Evolutionary conservation across 92 coral and sea anemone genomes (phyloP), one percentile per base, ranked within the genome.

Genomic region (Siderastrea siderea): DNA sequence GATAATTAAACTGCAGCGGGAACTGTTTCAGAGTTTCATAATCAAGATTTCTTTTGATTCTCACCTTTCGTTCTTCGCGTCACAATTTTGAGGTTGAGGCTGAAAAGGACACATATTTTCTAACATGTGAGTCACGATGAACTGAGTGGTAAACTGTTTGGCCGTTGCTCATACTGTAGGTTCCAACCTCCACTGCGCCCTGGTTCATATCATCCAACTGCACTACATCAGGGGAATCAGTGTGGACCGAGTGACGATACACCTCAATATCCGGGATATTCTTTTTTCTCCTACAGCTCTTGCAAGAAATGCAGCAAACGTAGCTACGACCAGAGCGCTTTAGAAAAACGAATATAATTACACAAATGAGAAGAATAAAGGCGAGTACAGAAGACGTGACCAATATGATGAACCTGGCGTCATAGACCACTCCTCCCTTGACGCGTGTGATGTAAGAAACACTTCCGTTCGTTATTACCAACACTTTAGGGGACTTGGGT

Each of bases 211-310:
- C 99, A 49, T 95, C 99, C 84, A 97, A 75, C 88, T 90, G 96
- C 17, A 94, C 88, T 43, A 92, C 98, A 84, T 97, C 99, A 88
- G 99, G 98, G 85, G 99, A 95, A 78, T 97, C 98, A 38, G 96
- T 78, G 82, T 90, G 94, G 68, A 95, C 81, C 26, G 99, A 94
- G 59, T 97, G 99, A 66, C 98, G 99, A 75, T 95, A 97, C 58
- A 97, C 95, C 88, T 97, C 98, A 60, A 97, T 97, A 88, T 96
- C 96, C 75, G 98, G 95, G 83, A 94, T 90, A 87, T 89, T 88
- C 71, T 94, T 91, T 80, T 90, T 94, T 67, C 82, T 80, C 64
- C 93, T 83, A 66, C 93, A 91, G 83, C 88, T 91, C 72, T 58
- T 87, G 79, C 98, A 95, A 84, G 93, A 77, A 50, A 86, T 65